Base-by-base conservation (phyloP, 2,888 invertebrate species). In the Melieria crassipennis region DNA sequence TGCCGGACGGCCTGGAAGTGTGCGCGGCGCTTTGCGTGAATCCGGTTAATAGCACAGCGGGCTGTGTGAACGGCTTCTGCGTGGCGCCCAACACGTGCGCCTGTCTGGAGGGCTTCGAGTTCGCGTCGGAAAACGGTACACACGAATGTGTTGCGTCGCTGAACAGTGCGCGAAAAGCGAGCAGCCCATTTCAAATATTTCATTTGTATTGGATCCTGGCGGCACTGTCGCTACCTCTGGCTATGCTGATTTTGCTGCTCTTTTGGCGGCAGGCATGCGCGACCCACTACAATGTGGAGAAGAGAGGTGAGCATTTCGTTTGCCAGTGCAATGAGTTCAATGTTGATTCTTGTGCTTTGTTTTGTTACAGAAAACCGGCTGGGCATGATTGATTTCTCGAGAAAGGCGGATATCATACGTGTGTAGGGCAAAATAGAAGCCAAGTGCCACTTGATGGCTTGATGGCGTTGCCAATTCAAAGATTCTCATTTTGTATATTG, bases 11-110 rank as follows among this genome's bases (percentile, higher is more conserved):
- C 46, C 68, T 76, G 42, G 78, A 83, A 0, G 6, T 70, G 4
- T 78, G 78, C 45, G 42, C 71, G 13, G 77, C 77, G 3, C 11
- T 68, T 3, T 78, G 78, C 63, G 7, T 4, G 3, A n/a, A 62
- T 30, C 13, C 48, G 5, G 63, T 62, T 11, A 71, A 71, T 30
- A 7, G 9, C 5, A 58, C 65, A 0, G 30, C 62, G 1, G 69
- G 75, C 4, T 86, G 86, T 67, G 46, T 78, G 4, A 82, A 81
- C 60, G 80, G 81, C 0, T 68, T 69, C 11, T 85, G 85, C 67
- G 70, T 76, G 5, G 79, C 79, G 5, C 84, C 84, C 3, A 79
- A 83, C 70, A 73, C 60, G 6, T 85, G 85, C 66, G 71, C 75
- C 7, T 84, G 84, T 58, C 58, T 68, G 13, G 69, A 69, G 4